These are phyloP conservation scores for Hippocampus comes DNA, from an alignment of 2,113 vertebrate species.

Conservation along the genomic window DNA sequence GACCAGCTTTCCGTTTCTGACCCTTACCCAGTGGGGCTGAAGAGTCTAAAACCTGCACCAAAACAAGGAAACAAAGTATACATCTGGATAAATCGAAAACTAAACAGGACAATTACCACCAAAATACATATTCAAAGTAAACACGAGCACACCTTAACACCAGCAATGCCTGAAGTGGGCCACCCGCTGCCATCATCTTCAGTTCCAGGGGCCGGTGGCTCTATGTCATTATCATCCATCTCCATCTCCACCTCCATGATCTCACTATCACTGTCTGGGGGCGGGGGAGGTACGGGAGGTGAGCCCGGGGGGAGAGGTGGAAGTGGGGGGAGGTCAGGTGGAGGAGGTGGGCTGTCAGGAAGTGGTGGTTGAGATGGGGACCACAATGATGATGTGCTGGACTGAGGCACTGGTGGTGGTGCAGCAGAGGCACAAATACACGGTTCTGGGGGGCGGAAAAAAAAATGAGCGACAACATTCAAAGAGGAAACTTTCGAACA, in stretches of 20 bases:
- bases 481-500: background rate
- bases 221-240: slow-evolving; percentile 89
- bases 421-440: slow-evolving; percentile 10
- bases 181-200: slow-evolving; percentile 82
- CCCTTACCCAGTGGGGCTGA: slow-evolving; percentile 67
- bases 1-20: slow-evolving; percentile 81
- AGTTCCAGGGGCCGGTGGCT: slow-evolving; percentile 92
- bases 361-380: slow-evolving; percentile 73
- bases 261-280: slow-evolving; percentile 84
- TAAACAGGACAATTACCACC: background rate
- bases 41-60: slow-evolving; percentile 59
- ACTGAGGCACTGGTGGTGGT: slow-evolving; percentile 54
- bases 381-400: slow-evolving; percentile 77
- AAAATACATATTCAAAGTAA: background rate
- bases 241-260: slow-evolving; percentile 99
- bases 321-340: slow-evolving; percentile 75
- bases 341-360: slow-evolving; percentile 85
- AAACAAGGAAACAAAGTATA: background rate
- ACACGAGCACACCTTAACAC: slow-evolving; percentile 35
- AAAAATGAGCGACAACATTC: background rate
- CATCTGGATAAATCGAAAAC: background rate
- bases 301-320: slow-evolving; percentile 79
- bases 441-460: slow-evolving; percentile 22
- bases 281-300: slow-evolving; percentile 74
- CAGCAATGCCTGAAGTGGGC: slow-evolving; percentile 48